phyloP scores from a whole-genome alignment of 2,888 invertebrate genomes.

The Pachydiplax longipennis region DNA sequence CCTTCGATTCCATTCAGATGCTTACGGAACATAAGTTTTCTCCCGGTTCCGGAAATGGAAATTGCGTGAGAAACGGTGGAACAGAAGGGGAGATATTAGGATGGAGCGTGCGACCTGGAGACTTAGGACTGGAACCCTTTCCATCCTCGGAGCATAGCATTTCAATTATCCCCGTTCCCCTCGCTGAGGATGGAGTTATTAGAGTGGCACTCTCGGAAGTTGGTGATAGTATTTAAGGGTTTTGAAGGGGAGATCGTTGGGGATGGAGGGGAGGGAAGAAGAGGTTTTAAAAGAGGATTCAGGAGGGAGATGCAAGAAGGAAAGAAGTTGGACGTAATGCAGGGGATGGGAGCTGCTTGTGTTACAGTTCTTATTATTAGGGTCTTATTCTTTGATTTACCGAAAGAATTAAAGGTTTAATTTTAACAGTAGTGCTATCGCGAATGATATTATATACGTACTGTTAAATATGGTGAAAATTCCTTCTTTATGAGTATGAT shows the following conservation, averaged over 20 bases:
- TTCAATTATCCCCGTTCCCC: slow-evolving; percentile 11
- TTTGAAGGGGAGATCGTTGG: background rate
- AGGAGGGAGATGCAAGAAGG: background rate
- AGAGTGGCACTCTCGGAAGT: background rate
- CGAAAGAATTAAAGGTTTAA: too few relatives aligned
- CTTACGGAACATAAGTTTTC: background rate
- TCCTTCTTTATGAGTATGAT: too few relatives aligned
- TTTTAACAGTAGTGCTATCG: too few relatives aligned
- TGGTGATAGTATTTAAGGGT: background rate
- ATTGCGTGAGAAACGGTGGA: background rate
- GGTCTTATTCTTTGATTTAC: too few relatives aligned
- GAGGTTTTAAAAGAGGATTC: background rate
- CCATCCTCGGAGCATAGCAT: background rate
- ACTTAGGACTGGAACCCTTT: background rate
- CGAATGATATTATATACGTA: too few relatives aligned
- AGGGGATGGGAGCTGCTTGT: background rate
- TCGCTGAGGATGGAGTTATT: background rate
- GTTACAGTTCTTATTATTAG: too few relatives aligned
- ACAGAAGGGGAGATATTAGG: background rate
- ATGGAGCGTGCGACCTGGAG: background rate
- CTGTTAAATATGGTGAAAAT: too few relatives aligned
- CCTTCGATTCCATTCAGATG: background rate
- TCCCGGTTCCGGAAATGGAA: slow-evolving; percentile 7
- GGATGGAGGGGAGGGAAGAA: background rate
- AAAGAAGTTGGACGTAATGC: background rate